Evolutionary conservation across 2,888 invertebrate genomes (phyloP).

Genomic region (Phyllotreta striolata): DNA sequence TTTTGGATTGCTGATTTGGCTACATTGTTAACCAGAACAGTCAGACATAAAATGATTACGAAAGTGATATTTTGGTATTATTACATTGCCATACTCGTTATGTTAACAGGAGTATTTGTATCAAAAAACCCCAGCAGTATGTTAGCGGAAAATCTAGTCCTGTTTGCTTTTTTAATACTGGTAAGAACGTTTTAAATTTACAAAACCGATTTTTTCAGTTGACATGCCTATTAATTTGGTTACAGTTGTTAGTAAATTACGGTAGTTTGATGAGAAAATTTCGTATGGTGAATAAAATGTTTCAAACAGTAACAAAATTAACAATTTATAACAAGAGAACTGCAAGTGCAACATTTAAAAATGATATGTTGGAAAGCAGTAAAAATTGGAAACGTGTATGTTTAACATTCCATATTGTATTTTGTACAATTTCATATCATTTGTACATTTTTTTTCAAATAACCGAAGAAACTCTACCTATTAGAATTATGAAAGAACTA

Average conservation of each 20-base stretch:
- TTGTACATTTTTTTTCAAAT: neutral
- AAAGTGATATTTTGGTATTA: neutral
- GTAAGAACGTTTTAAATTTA: neutral
- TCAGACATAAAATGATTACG: neutral
- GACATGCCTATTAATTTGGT: neutral
- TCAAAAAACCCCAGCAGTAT: neutral
- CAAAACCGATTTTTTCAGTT: too few species aligned
- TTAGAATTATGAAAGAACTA: too few species aligned
- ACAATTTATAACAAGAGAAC: neutral
- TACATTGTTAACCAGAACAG: conserved; percentile 1
- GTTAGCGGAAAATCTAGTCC: neutral
- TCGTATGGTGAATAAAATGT: neutral
- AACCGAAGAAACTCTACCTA: too few species aligned
- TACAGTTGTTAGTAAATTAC: neutral
- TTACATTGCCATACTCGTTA: neutral
- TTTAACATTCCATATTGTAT: neutral
- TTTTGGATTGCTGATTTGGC: neutral
- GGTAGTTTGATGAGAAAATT: conserved; percentile 2
- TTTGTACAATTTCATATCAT: neutral
- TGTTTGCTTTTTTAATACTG: neutral
- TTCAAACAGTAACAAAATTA: neutral
- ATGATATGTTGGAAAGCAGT: neutral
- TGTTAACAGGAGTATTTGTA: neutral
- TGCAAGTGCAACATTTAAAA: neutral
- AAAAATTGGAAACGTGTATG: neutral